Evolutionary conservation across 2,888 invertebrate species (phyloP).

Genomic region (Drosophila neonasuta): DNA sequence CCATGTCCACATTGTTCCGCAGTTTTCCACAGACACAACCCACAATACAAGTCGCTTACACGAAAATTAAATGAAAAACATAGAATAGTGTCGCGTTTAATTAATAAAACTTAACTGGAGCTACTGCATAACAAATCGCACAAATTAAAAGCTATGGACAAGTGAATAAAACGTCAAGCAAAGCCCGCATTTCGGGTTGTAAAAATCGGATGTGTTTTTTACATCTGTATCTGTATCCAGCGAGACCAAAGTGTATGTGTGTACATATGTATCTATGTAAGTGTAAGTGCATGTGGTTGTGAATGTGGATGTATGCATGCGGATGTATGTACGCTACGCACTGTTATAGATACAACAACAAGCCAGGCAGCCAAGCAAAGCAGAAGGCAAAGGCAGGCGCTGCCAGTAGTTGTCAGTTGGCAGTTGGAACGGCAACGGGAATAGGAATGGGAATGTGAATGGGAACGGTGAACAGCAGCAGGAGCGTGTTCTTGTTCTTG

Average conservation of each 20-base stretch:
- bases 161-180: slow-evolving; percentile 25
- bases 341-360: slow-evolving; percentile 76
- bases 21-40: slow-evolving; percentile 61
- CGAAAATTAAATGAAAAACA: slow-evolving; percentile 45
- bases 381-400: neutral
- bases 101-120: slow-evolving; percentile 36
- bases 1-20: slow-evolving; percentile 43
- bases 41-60: slow-evolving; percentile 42
- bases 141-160: slow-evolving; percentile 40
- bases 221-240: slow-evolving; percentile 57
- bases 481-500: slow-evolving; percentile 72
- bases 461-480: slow-evolving; percentile 48
- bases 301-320: slow-evolving; percentile 31
- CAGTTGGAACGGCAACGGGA: slow-evolving; percentile 22
- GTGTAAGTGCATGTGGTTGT: slow-evolving; percentile 41
- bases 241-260: slow-evolving; percentile 34
- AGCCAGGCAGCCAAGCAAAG: slow-evolving; percentile 33
- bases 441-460: slow-evolving; percentile 17
- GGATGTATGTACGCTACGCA: slow-evolving; percentile 58
- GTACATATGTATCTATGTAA: slow-evolving; percentile 27
- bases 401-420: slow-evolving; percentile 18
- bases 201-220: slow-evolving; percentile 51
- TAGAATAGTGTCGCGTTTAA: slow-evolving; percentile 35
- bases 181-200: slow-evolving; percentile 48
- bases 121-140: slow-evolving; percentile 35